Conservation (phyloP, 2,888 invertebrate genomes). For the Drosophila kambysellisi region DNA sequence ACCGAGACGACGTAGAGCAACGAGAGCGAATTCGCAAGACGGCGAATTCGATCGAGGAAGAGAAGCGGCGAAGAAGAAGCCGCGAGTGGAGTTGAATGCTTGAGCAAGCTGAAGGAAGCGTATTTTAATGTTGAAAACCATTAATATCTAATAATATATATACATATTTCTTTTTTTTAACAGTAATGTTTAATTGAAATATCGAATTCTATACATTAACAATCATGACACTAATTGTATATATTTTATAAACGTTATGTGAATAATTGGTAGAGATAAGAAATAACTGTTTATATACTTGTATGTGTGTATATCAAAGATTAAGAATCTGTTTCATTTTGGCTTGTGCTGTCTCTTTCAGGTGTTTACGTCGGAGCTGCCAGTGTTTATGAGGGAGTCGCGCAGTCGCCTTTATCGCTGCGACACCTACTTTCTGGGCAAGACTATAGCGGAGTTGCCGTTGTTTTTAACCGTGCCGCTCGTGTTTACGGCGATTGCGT, state of each 20-base stretch:
- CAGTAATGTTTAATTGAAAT: neutral
- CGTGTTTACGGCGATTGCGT: constrained; percentile 92
- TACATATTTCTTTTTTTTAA: too few relatives aligned
- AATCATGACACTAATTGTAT: too few relatives aligned
- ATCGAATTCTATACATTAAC: neutral
- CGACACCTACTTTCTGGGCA: constrained; percentile 95
- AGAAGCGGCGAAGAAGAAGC: too few relatives aligned
- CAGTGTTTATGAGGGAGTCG: constrained; percentile 95
- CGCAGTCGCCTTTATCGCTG: constrained; percentile 96
- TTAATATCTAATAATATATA: too few relatives aligned
- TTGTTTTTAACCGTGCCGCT: constrained; percentile 93
- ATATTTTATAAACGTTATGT: neutral
- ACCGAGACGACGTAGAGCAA: too few relatives aligned
- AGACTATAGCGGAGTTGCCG: constrained; percentile 95
- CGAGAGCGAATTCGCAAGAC: too few relatives aligned
- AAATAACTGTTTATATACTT: neutral
- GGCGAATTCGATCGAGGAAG: too few relatives aligned
- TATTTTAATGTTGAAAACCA: too few relatives aligned
- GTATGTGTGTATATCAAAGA: too few relatives aligned
- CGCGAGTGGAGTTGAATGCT: too few relatives aligned
- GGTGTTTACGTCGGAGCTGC: constrained; percentile 96
- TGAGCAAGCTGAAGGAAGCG: too few relatives aligned
- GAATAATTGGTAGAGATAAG: neutral
- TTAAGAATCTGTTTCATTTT: neutral
- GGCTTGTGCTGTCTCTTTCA: constrained; percentile 79